phyloP scores from a whole-genome alignment of 64 coral and sea anemone genomes.

The Porites lutea region DNA sequence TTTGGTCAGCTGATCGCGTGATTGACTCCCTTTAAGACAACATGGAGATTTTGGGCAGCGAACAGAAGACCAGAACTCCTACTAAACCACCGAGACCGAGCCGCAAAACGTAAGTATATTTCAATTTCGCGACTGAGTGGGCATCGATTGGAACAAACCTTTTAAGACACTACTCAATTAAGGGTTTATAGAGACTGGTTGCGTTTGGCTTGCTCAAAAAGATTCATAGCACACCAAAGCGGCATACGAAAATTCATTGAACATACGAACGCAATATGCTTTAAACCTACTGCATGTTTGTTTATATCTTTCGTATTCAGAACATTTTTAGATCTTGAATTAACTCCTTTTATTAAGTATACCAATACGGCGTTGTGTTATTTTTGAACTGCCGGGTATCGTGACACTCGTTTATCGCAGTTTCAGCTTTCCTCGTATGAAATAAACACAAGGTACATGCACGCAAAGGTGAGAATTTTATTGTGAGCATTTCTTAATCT shows the following conservation, averaged over 20 bases:
- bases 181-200: neutral
- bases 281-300: neutral
- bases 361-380: neutral
- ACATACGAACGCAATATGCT: too few species aligned
- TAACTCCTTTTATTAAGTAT: too few species aligned
- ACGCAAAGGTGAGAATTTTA: too few species aligned
- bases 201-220: neutral
- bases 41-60: neutral
- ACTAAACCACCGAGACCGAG: slow-evolving; percentile 40
- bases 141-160: neutral
- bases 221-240: neutral
- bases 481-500: too few species aligned
- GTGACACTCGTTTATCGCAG: neutral
- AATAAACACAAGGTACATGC: neutral
- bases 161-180: neutral
- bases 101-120: slow-evolving; percentile 16
- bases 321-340: neutral
- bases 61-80: neutral
- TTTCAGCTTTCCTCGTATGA: too few species aligned
- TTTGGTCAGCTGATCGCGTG: neutral
- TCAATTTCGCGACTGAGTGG: slow-evolving; percentile 29
- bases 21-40: neutral
- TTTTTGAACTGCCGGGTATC: neutral
- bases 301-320: neutral
- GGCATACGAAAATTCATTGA: neutral